Conservation (phyloP, 1,140 invertebrate genomes). For the Drosophila truncata region DNA sequence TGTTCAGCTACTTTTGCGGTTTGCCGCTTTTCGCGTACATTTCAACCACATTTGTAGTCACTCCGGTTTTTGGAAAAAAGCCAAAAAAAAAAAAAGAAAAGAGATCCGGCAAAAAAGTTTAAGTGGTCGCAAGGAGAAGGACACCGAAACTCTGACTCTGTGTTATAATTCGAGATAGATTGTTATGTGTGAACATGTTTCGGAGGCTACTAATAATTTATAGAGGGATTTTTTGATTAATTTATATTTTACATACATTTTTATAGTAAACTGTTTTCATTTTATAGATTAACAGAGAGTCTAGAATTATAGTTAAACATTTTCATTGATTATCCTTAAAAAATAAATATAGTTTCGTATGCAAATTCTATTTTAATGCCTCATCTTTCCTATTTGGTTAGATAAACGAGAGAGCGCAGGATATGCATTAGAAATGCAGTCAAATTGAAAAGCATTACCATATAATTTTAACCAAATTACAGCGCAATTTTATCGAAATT, state of each 20-base stretch:
- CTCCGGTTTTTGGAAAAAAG: slow-evolving; percentile 66
- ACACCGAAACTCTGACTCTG: slow-evolving; percentile 12
- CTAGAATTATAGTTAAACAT: no score
- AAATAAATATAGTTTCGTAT: neutral
- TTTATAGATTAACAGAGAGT: no score
- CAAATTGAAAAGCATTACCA: slow-evolving; percentile 60
- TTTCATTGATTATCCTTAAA: neutral
- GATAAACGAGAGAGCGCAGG: slow-evolving; percentile 30
- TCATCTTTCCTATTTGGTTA: slow-evolving; percentile 28
- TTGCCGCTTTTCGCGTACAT: slow-evolving; percentile 81
- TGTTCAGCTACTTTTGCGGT: slow-evolving; percentile 82
- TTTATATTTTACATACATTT: neutral
- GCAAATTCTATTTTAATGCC: slow-evolving; percentile 11
- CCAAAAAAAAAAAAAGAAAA: slow-evolving; percentile 60
- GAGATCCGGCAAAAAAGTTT: slow-evolving; percentile 16
- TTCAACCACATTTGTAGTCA: slow-evolving; percentile 81
- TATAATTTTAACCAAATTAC: slow-evolving; percentile 71
- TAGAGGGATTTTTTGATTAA: no score
- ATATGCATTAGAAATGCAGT: slow-evolving; percentile 42
- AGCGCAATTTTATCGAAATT: slow-evolving; percentile 63
- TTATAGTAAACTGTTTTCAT: no score
- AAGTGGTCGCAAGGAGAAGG: slow-evolving; percentile 7
- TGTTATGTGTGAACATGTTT: neutral
- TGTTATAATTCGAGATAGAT: slow-evolving; percentile 7
- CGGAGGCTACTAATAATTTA: neutral